Percentiles rank a stretch among this genome's conserved stretches.
phyloP scores from a whole-genome alignment of 2,113 vertebrate species.

The Cynocephalus volans region DNA sequence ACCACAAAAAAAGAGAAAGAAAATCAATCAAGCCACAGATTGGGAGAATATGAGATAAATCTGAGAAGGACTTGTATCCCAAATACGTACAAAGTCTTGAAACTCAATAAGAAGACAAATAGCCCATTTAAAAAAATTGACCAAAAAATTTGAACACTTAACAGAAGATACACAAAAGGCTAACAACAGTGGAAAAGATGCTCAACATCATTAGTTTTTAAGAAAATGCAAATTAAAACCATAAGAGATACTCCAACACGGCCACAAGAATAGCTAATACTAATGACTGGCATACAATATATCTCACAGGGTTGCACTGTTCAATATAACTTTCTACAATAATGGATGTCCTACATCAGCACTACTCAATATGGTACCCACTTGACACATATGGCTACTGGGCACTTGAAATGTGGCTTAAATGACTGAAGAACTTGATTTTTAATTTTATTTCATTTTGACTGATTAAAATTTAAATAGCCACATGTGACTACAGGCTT shows the following conservation, averaged over 20 bases:
- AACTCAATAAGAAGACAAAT: neutral
- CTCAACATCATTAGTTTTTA: neutral
- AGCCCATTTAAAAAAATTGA: neutral
- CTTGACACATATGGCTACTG: neutral
- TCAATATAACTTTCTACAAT: neutral
- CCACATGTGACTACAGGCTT: neutral
- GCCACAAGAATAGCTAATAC: neutral
- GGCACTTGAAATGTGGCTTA: neutral
- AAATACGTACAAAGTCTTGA: neutral
- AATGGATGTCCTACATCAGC: neutral
- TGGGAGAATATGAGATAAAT: neutral
- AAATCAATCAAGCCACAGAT: neutral
- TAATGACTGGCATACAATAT: neutral
- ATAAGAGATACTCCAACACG: neutral
- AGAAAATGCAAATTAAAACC: neutral
- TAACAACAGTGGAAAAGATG: neutral
- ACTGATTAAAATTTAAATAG: slow-evolving; percentile 10
- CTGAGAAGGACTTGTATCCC: neutral
- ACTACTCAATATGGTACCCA: neutral
- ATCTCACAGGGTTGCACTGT: neutral
- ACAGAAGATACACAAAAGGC: neutral
- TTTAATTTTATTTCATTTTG: neutral
- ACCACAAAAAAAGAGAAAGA: neutral
- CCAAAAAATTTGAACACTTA: neutral
- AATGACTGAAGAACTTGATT: neutral